Evolutionary conservation across 2,888 invertebrate species (phyloP), one percentile per base, ranked within the genome.

Genomic region (Cistogaster globosa): DNA sequence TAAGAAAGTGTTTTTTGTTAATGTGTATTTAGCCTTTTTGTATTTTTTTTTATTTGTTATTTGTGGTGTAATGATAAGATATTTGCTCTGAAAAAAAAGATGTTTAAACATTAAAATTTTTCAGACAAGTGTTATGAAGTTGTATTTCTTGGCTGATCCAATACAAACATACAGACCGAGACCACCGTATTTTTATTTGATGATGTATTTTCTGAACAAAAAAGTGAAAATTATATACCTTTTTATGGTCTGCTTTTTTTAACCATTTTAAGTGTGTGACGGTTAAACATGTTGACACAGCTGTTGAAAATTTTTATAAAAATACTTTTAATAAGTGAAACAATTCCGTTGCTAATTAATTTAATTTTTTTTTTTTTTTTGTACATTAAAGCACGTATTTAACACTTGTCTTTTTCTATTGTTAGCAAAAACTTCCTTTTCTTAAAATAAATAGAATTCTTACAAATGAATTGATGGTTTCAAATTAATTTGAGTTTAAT

Each of bases 241-340:
- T 72, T 38, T 71, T 63, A 16, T 42, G 26, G 45, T 48, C 26
- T 67, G 20, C 20, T 32, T 38, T 68, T 53, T 58, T 72, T n/a
- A 36, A 58, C 63, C 57, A 58, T 55, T 75, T 76, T 42, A 60
- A 75, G 48, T 60, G 32, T 38, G 5, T 14, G 36, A 0, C 72
- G 71, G 62, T 26, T 76, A 68, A 82, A 82, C 42, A 75, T 85
- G 82, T 85, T 85, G 84, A 78, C 84, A 82, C 84, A 85, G 69
- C 69, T 85, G 82, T 69, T 82, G 60, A 82, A 74, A 69, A 60
- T 22, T 51, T 16, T 55, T 18, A 63, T 4, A 75, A 51, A 36
- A 57, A 51, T 38, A 67, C 26, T 45, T 20, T 36, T 58, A 68
- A 16, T 55, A 69, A 55, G 26, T 11, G 42, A 42, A 42, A 11